Evolutionary conservation across 2,113 vertebrate species (phyloP), one percentile per base, ranked within the genome.

Genomic region (Saguinus midas): DNA sequence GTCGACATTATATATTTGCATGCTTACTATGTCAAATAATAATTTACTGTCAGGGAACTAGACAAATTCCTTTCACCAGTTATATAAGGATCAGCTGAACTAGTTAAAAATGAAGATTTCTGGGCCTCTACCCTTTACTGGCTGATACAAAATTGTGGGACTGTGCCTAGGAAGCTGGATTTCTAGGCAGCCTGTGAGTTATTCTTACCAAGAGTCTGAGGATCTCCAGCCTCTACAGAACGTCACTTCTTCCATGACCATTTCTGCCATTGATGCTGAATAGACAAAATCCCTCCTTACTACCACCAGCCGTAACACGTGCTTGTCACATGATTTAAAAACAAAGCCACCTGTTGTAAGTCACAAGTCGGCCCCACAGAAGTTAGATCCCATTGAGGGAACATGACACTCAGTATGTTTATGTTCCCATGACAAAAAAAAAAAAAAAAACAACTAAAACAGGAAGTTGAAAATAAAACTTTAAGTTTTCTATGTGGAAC

Each of bases 401-500:
- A 27, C 18, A 8, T 64, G 64, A 84, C 1, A 0, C 72, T 94
- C 21, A 5, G 11, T 50, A 50, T 80, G 55, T 50, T 3, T 57
- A 20, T 87, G 32, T 98, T 96, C 94, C 96, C 90, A 96, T 97
- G 96, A 96, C 96, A 37, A 64, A 95, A 94, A 70, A 29, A 52
- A 52, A 16, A 16, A 52, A 52, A 52, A 16, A 4, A n/a, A n/a
- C n/a, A n/a, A 17, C 50, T 78, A 48, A 97, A 97, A 96, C n/a
- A 96, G 96, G 97, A 98, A 97, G 96, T 93, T 84, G 78, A 45
- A 64, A 85, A 97, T 97, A 81, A 97, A 96, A 97, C 88, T 87
- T 88, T 82, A 94, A 92, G 72, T 92, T 70, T 76, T 45, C 40
- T n/a, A 6, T 66, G 20, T 21, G 78, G 80, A 90, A 87, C 64